Evolutionary conservation across 2,113 vertebrate species (phyloP).

Genomic region (Lota lota): DNA sequence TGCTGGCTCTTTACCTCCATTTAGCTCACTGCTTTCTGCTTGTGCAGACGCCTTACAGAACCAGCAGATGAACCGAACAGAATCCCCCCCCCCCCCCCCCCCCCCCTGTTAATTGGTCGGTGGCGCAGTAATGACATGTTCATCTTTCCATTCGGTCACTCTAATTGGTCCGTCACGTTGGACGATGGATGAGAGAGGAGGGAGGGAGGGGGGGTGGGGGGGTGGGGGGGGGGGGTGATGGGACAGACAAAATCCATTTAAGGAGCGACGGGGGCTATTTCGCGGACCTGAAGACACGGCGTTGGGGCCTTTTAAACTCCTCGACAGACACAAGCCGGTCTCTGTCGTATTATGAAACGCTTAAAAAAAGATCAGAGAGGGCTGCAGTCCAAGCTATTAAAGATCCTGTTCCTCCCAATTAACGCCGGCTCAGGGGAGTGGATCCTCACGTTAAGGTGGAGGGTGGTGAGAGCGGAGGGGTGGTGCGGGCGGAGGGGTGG

Average conservation of each 20-base stretch:
- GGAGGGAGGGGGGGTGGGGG: constrained; percentile 32
- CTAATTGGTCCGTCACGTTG: constrained; percentile 53
- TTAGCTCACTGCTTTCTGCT: neutral
- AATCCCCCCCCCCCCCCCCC: neutral
- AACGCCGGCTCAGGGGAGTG: constrained; percentile 41
- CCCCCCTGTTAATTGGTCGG: constrained; percentile 49
- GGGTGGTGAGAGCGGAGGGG: neutral
- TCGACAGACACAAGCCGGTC: constrained; percentile 41
- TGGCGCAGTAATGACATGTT: constrained; percentile 46
- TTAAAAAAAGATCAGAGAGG: constrained; percentile 55
- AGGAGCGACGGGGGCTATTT: constrained; percentile 57
- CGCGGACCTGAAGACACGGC: constrained; percentile 55
- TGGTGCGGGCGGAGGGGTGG: neutral
- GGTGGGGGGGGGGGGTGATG: constrained; percentile 41
- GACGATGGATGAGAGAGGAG: constrained; percentile 23
- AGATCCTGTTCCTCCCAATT: constrained; percentile 60
- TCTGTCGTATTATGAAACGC: constrained; percentile 58
- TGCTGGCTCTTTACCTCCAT: constrained; percentile 21
- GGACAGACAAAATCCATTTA: constrained; percentile 29
- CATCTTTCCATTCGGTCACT: constrained; percentile 40
- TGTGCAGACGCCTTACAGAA: neutral
- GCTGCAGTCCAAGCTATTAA: constrained; percentile 46
- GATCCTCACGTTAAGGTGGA: neutral
- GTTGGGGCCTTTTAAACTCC: constrained; percentile 35
- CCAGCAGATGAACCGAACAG: neutral